Conservation (phyloP, 2,888 invertebrate genomes). For the Papilio gigon region DNA sequence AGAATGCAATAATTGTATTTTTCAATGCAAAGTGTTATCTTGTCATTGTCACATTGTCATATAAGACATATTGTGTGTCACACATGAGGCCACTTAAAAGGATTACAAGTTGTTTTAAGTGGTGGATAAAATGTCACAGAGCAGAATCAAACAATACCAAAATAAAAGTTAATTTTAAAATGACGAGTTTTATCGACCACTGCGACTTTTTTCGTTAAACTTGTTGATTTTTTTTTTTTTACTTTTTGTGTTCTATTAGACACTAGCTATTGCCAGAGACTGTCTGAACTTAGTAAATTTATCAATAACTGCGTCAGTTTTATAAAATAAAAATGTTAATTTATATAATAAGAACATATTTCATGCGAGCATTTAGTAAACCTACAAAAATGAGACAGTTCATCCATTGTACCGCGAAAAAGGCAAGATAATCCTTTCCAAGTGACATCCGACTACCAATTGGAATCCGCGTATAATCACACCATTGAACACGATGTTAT, state of each 20-base stretch:
- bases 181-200: not conserved
- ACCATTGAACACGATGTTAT: not conserved
- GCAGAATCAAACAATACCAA: slow-evolving; percentile 27
- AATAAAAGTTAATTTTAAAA: not conserved
- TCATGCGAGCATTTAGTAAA: slow-evolving; percentile 10
- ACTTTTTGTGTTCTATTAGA: too few species aligned
- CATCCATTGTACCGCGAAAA: slow-evolving; percentile 36
- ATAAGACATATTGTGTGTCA: slow-evolving; percentile 20
- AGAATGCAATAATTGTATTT: not conserved
- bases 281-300: too few species aligned
- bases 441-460: slow-evolving; percentile 33
- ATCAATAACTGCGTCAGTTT: not conserved
- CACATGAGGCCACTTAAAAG: slow-evolving; percentile 14
- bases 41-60: not conserved
- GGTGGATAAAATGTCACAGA: slow-evolving; percentile 22
- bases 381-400: slow-evolving; percentile 27
- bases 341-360: not conserved
- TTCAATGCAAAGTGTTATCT: slow-evolving; percentile 1
- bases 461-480: slow-evolving; percentile 13
- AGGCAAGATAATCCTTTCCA: slow-evolving; percentile 34
- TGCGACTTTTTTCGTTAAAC: not conserved
- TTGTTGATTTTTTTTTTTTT: not conserved
- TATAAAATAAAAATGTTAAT: not conserved
- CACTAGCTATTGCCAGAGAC: too few species aligned
- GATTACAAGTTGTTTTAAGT: slow-evolving; percentile 23